A percentile compares a stretch with the other conserved stretches of the same genome.
These are phyloP conservation scores for Pogonus chalceus DNA, from an alignment of 1,140 invertebrate species.

Conservation along the genomic window DNA sequence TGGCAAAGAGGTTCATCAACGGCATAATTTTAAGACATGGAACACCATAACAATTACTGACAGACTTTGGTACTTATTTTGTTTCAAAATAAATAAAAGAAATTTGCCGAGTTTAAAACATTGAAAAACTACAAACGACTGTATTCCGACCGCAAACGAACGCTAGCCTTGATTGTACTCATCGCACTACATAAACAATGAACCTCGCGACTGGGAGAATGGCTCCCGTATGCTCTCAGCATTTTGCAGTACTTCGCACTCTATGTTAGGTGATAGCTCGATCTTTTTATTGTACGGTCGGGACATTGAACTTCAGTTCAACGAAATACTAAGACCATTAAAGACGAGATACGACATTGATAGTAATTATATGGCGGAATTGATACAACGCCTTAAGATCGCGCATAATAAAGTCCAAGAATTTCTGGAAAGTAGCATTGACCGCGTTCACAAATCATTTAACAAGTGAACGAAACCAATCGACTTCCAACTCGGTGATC, in stretches of 20 bases:
- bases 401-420: constrained; percentile 10
- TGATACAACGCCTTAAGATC: constrained; percentile 11
- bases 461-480: constrained; percentile 7
- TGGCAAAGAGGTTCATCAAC: constrained; percentile 19
- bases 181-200: constrained; percentile 18
- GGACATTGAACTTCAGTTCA: constrained; percentile 15
- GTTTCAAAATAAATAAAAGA: constrained; percentile 21
- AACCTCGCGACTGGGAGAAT: constrained; percentile 28
- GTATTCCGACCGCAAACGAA: constrained; percentile 24
- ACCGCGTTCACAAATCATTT: constrained; percentile 11
- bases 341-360: constrained; percentile 14
- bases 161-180: constrained; percentile 18
- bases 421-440: background rate
- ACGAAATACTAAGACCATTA: constrained; percentile 15
- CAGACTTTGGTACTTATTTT: constrained; percentile 28
- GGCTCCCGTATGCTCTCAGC: constrained; percentile 18
- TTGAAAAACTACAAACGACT: constrained; percentile 24
- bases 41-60: constrained; percentile 23
- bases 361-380: constrained; percentile 15
- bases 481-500: background rate
- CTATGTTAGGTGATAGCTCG: constrained; percentile 21
- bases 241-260: constrained; percentile 23
- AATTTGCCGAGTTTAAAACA: constrained; percentile 22
- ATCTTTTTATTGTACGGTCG: constrained; percentile 19
- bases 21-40: constrained; percentile 22